phyloP scores from a whole-genome alignment of 2,888 invertebrate genomes.

The Drosophila falleni region DNA sequence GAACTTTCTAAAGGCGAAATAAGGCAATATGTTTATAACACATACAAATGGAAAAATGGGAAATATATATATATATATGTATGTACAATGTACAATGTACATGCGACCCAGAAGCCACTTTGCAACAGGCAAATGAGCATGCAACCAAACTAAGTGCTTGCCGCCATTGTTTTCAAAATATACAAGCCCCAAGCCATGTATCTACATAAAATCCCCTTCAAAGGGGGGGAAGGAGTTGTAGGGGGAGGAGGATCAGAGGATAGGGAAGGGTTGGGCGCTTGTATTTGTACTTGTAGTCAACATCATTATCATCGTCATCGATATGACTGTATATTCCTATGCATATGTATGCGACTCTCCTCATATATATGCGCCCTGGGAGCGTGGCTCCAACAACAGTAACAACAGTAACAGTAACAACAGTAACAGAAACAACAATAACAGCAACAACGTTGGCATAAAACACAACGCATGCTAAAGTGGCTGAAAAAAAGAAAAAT shows the following conservation, averaged over 20 bases:
- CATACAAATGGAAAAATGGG: background rate
- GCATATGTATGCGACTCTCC: constrained; percentile 9
- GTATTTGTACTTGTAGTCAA: constrained; percentile 1
- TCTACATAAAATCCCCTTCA: constrained; percentile 10
- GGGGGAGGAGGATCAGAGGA: no score
- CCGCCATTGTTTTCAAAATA: constrained; percentile 7
- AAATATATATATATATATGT: background rate
- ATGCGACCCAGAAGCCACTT: constrained; percentile 15
- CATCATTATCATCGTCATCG: constrained; percentile 46
- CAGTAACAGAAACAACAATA: constrained; percentile 24
- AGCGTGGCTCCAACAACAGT: no score
- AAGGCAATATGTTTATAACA: constrained; percentile 2
- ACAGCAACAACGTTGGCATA: no score
- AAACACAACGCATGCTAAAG: constrained; percentile 39
- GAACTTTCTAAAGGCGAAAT: no score
- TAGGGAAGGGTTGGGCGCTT: background rate
- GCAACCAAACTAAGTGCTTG: constrained; percentile 20
- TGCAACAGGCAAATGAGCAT: constrained; percentile 48
- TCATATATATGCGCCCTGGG: no score
- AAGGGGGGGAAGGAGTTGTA: background rate
- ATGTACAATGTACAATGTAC: background rate
- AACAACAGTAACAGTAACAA: background rate
- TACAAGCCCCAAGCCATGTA: constrained; percentile 41
- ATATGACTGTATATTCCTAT: constrained; percentile 21
- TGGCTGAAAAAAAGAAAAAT: constrained; percentile 66